These are phyloP conservation scores for Alectoris magna DNA, from an alignment of 2,797 vertebrate species.

Conservation along the genomic window DNA sequence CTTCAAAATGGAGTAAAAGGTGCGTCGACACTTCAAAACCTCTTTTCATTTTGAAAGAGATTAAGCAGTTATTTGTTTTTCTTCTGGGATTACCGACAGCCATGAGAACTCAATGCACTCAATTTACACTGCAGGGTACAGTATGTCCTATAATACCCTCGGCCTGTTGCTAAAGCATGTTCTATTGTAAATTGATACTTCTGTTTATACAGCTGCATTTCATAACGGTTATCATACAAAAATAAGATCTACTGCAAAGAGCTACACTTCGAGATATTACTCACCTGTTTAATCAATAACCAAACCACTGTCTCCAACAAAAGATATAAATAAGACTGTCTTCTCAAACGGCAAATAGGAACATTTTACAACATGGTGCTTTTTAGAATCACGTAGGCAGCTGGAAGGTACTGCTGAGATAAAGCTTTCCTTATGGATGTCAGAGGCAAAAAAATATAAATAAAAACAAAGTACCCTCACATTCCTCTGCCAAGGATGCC, in stretches of 20 bases:
- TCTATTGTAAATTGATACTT: conserved; percentile 32
- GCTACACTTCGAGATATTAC: neutral
- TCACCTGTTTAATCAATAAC: conserved; percentile 12
- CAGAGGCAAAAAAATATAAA: neutral
- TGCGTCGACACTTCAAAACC: neutral
- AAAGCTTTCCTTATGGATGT: neutral
- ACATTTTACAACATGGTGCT: neutral
- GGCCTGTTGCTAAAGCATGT: conserved; percentile 11
- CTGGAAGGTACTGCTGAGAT: neutral
- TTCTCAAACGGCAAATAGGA: neutral
- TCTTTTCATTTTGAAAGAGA: neutral
- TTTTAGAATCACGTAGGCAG: neutral
- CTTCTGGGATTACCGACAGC: neutral
- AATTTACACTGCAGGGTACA: neutral
- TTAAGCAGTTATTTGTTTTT: neutral
- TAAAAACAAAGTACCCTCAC: neutral
- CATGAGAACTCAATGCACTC: neutral
- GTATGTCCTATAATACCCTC: neutral
- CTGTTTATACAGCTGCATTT: conserved; percentile 36
- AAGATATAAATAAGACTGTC: neutral
- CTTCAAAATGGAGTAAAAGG: neutral
- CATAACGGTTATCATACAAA: neutral
- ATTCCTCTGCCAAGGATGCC: neutral
- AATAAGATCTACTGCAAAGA: neutral
- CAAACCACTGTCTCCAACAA: neutral